Conservation (phyloP, 2,797 vertebrate genomes). For the Stomatorhinus walkeri region DNA sequence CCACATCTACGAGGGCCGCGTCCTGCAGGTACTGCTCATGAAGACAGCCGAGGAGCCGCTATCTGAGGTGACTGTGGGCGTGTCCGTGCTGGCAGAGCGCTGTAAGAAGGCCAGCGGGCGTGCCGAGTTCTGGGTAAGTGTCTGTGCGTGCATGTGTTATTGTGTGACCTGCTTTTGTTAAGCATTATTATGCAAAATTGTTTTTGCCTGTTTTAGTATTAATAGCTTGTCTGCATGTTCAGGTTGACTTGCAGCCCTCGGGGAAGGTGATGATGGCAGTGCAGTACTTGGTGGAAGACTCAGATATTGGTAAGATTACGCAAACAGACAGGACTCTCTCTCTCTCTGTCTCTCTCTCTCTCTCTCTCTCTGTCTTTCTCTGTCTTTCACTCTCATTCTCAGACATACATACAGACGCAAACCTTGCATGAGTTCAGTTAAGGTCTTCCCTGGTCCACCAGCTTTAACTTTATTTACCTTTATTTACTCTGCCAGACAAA, state of each 20-base stretch:
- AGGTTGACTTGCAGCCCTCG: constrained; percentile 95
- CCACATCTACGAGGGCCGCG: constrained; percentile 92
- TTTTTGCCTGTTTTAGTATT: constrained; percentile 7
- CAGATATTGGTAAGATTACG: constrained; percentile 61
- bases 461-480: constrained; percentile 5
- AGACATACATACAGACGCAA: neutral
- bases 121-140: constrained; percentile 90
- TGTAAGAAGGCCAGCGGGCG: constrained; percentile 93
- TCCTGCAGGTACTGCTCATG: constrained; percentile 94
- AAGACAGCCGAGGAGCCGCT: constrained; percentile 81
- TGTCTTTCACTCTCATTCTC: constrained; percentile 12
- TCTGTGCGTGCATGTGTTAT: neutral
- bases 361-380: constrained; percentile 21
- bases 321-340: neutral
- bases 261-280: constrained; percentile 96
- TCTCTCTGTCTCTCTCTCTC: neutral
- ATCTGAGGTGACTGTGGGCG: constrained; percentile 88
- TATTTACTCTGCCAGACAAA: neutral
- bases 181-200: neutral
- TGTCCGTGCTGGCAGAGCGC: constrained; percentile 85
- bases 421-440: neutral
- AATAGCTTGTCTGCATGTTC: constrained; percentile 31
- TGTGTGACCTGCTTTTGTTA: constrained; percentile 6
- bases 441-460: neutral
- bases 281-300: constrained; percentile 88